These are phyloP conservation scores for Pogona vitticeps DNA, from an alignment of 2,113 vertebrate species.

Conservation along the genomic window DNA sequence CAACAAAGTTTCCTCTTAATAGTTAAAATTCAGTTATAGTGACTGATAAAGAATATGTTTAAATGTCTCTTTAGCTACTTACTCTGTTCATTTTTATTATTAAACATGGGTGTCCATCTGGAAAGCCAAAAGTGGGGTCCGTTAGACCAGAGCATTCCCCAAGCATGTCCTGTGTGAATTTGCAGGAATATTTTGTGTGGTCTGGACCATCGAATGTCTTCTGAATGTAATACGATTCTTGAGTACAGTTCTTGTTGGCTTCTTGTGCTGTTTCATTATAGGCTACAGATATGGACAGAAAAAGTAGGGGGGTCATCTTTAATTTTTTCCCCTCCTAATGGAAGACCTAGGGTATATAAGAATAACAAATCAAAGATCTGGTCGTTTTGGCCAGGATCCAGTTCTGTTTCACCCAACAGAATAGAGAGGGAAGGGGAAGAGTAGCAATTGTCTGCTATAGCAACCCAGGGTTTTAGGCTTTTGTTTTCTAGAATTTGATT, in stretches of 20 bases:
- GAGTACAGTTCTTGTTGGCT: conserved; percentile 76
- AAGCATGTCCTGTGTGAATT: conserved; percentile 83
- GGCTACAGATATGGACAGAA: conserved; percentile 63
- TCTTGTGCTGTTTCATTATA: conserved; percentile 82
- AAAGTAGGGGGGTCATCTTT: conserved; percentile 15
- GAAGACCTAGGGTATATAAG: neutral
- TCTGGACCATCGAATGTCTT: conserved; percentile 72
- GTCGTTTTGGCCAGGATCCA: too few relatives aligned
- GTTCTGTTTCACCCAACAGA: too few relatives aligned
- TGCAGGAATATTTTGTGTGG: conserved; percentile 85
- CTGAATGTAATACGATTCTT: conserved; percentile 79
- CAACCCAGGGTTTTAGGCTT: neutral
- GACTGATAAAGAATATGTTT: neutral
- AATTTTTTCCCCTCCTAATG: neutral
- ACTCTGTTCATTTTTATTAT: conserved; percentile 94
- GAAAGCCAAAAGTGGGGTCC: conserved; percentile 85
- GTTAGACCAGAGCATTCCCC: conserved; percentile 81
- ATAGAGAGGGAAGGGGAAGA: too few relatives aligned
- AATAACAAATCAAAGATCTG: neutral
- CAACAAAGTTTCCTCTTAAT: neutral
- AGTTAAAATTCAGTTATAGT: neutral
- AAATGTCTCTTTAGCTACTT: conserved; percentile 33
- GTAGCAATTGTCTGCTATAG: too few relatives aligned
- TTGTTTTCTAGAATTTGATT: neutral
- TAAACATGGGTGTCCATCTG: conserved; percentile 84